Base-by-base conservation (phyloP, 2,888 invertebrate genomes). In the Sesamia inferens region DNA sequence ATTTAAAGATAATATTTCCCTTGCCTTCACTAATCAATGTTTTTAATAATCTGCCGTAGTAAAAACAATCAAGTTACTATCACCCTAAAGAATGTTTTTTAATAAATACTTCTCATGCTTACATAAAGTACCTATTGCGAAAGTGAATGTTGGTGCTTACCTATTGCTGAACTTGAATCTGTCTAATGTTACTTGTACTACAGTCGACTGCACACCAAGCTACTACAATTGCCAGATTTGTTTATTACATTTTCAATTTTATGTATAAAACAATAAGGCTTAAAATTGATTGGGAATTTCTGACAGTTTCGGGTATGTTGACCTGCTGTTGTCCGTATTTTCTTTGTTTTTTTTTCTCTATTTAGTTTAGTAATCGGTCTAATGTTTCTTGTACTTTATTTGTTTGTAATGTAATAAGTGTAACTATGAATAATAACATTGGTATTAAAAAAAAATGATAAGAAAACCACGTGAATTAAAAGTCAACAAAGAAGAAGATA, bases 121-220 rank as follows among this genome's bases (percentile, higher is more conserved):
- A 16, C 42, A 51, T 31, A 59, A 24, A 54, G 1, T 13, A 59
- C 8, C 66, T 78, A 61, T 6, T 13, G 39, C 61, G 55, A 76
- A 80, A 76, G 76, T 80, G 76, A 79, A 81, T 66, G 72, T 71
- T 48, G 13, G 11, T 22, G 58, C 11, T 14, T 59, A 63, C 31
- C 24, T 57, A 31, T 3, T 57, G 42, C 42, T 65, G 79, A 62
- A 69, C 74, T 69, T 67, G 51, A n/a, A 48, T 69, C 16, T 3
- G 31, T 31, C 31, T 31, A 31, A 31, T 31, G 31, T 31, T 31
- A 3, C 3, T 3, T 31, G 31, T 31, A 31, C n/a, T 31, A 31
- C 31, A 31, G n/a, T n/a, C n/a, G n/a, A 31, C 31, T 2, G 31
- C 31, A 31, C 31, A 2, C n/a, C 22, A 57, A 66, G 39, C 14